phyloP scores from a whole-genome alignment of 2,113 vertebrate genomes.

The Hydrochoerus hydrochaeris region DNA sequence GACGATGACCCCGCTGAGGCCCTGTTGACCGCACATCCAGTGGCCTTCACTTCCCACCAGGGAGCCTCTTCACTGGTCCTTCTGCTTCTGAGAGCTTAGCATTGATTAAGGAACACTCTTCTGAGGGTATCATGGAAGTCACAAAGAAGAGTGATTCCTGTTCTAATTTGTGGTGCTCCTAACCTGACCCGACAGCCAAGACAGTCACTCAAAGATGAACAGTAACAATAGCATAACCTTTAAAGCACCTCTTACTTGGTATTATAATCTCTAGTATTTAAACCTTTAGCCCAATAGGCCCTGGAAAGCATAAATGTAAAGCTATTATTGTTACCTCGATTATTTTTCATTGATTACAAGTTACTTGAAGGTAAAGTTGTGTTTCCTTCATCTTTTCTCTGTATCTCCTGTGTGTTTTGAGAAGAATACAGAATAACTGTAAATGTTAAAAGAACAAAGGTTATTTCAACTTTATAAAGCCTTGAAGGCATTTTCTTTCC shows the following conservation, averaged over 20 bases:
- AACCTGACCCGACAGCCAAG: not conserved
- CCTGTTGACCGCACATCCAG: fast-evolving
- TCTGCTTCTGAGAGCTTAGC: not conserved
- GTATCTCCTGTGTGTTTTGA: not conserved
- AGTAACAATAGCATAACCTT: not conserved
- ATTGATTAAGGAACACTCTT: not conserved
- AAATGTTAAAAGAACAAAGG: not conserved
- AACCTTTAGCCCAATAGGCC: not conserved
- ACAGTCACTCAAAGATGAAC: not conserved
- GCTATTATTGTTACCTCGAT: not conserved
- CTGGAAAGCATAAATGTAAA: not conserved
- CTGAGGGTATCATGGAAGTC: not conserved
- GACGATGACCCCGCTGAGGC: no score
- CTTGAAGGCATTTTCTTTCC: not conserved
- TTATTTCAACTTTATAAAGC: not conserved
- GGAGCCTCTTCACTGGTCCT: not conserved
- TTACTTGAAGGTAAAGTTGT: not conserved
- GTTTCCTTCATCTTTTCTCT: conserved; percentile 23
- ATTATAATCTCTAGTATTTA: not conserved
- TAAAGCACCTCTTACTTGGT: not conserved
- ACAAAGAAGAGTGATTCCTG: not conserved
- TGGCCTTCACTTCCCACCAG: not conserved
- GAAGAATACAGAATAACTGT: not conserved
- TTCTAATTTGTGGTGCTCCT: not conserved
- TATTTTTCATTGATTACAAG: conserved; percentile 3